Evolutionary conservation across 1,140 invertebrate genomes (phyloP).

Genomic region (Yoshiicerus persimilis): DNA sequence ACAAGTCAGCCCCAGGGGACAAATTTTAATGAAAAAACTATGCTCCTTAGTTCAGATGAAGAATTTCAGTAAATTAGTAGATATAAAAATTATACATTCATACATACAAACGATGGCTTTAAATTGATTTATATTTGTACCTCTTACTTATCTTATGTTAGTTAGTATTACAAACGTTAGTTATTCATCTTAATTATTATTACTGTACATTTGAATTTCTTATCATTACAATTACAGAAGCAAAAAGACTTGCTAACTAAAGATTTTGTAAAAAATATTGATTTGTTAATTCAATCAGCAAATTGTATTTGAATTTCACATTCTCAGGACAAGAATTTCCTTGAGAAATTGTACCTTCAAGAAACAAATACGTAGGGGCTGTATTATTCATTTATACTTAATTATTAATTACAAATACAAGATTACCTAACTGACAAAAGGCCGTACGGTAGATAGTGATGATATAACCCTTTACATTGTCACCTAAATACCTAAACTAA

Average conservation of each 20-base stretch:
- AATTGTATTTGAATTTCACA: neutral
- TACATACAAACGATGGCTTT: neutral
- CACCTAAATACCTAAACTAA: neutral
- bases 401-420: neutral
- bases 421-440: neutral
- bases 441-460: neutral
- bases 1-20: conserved; percentile 74
- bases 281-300: neutral
- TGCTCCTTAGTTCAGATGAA: conserved; percentile 92
- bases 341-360: neutral
- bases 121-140: neutral
- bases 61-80: conserved; percentile 76
- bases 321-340: neutral
- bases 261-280: neutral
- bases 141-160: neutral
- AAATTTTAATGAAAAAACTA: conserved; percentile 94
- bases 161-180: neutral
- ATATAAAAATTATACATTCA: neutral
- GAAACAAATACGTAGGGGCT: neutral
- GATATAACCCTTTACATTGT: neutral
- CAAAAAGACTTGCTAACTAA: neutral
- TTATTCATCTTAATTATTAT: neutral
- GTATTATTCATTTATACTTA: too few species aligned
- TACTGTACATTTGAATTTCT: neutral
- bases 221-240: neutral